Conservation (phyloP, 2,888 invertebrate genomes). For the Erpobdella octoculata region DNA sequence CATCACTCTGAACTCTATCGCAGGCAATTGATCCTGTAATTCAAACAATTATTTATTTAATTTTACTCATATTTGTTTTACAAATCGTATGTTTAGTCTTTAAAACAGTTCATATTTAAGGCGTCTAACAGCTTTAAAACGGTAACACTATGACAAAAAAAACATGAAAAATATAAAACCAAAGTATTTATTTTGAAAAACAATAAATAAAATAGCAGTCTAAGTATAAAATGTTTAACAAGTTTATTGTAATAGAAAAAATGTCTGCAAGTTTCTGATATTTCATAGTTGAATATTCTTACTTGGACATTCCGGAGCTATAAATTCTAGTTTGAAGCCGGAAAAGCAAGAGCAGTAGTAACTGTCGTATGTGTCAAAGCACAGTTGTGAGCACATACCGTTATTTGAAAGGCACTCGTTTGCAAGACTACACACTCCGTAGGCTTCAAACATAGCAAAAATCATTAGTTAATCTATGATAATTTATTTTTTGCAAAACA, state of each 20-base stretch:
- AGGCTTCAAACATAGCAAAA: not conserved
- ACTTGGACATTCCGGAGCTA: slow-evolving; percentile 22
- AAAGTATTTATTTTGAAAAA: too few species aligned
- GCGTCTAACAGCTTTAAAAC: too few species aligned
- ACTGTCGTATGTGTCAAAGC: slow-evolving; percentile 35
- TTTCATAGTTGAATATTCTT: too few species aligned
- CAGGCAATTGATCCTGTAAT: slow-evolving; percentile 20
- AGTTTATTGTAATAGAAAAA: not conserved
- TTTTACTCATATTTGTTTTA: not conserved
- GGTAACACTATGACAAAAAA: too few species aligned
- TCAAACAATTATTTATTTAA: not conserved
- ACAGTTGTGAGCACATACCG: slow-evolving; percentile 32
- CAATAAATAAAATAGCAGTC: not conserved
- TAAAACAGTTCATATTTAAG: too few species aligned
- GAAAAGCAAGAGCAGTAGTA: slow-evolving; percentile 35
- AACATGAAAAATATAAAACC: too few species aligned
- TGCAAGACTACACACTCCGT: not conserved
- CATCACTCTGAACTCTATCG: slow-evolving; percentile 8
- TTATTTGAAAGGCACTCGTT: slow-evolving; percentile 34
- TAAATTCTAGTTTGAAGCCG: slow-evolving; percentile 29
- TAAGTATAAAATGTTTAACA: not conserved
- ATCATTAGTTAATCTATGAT: not conserved
- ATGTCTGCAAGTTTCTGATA: not conserved
- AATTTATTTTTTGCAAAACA: not conserved
- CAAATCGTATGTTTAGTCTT: too few species aligned